phyloP scores from a whole-genome alignment of 2,797 vertebrate genomes.

The Graptemys geographica region DNA sequence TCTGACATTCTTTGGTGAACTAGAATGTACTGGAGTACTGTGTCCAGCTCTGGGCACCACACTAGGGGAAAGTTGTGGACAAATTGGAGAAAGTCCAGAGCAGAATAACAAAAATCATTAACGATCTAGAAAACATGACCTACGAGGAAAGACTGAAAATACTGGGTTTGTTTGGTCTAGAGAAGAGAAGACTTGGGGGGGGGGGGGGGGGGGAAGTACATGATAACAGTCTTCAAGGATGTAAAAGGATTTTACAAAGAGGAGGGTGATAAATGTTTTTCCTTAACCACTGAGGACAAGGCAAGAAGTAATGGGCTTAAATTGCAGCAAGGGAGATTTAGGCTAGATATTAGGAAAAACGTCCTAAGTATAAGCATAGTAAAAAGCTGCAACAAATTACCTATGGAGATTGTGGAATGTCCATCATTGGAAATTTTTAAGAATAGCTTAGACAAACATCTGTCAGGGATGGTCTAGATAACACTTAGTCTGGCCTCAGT shows the following conservation, averaged over 20 bases:
- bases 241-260: background rate
- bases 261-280: background rate
- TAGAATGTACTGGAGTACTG: background rate
- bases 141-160: background rate
- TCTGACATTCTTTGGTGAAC: background rate
- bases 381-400: background rate
- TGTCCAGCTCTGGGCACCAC: background rate
- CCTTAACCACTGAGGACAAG: background rate
- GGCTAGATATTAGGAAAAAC: background rate
- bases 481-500: too few species aligned
- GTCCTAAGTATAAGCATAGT: background rate
- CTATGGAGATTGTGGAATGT: background rate
- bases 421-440: background rate
- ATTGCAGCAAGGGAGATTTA: background rate
- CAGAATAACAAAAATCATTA: background rate
- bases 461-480: background rate
- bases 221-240: background rate
- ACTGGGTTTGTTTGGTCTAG: background rate
- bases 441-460: background rate
- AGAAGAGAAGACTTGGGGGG: background rate
- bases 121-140: background rate
- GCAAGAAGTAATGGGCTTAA: background rate
- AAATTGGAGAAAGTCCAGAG: background rate
- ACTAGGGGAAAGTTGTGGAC: background rate
- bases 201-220: too few species aligned